Conservation (phyloP, 2,113 vertebrate species). For the Corvus hawaiiensis region DNA sequence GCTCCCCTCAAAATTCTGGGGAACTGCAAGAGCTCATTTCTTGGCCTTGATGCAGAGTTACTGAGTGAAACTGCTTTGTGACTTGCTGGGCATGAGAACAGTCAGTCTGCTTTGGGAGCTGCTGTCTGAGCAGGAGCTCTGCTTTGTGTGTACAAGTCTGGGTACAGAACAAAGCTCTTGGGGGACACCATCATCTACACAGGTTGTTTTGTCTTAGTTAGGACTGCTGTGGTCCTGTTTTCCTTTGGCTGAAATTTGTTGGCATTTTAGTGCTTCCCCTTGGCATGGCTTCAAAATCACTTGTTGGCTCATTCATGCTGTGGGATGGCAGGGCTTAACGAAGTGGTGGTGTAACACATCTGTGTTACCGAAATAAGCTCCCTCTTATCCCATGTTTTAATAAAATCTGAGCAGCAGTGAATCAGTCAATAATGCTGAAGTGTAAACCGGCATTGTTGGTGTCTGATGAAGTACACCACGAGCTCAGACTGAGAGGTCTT, state of each 20-base stretch:
- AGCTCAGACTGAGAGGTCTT: background rate
- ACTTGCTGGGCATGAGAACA: background rate
- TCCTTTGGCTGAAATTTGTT: background rate
- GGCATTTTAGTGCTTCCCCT: background rate
- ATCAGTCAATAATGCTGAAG: background rate
- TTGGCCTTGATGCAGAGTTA: background rate
- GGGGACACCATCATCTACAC: background rate
- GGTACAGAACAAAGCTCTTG: background rate
- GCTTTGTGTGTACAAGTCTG: background rate
- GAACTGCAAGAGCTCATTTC: background rate
- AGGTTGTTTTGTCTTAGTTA: background rate
- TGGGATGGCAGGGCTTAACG: background rate
- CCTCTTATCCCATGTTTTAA: background rate
- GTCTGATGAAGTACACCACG: background rate
- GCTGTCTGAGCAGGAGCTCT: background rate
- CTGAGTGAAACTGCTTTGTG: background rate
- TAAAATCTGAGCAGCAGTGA: background rate
- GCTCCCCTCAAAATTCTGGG: background rate
- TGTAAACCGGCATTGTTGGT: background rate
- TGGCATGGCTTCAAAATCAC: background rate
- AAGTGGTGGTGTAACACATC: background rate
- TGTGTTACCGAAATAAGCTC: conserved; percentile 30
- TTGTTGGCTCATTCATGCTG: background rate
- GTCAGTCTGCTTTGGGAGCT: background rate
- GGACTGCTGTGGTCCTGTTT: background rate